A percentile compares a stretch with the other conserved stretches of the same genome.
Evolutionary conservation across 2,888 invertebrate species (phyloP).

Genomic region (Hoplodrina blanda): DNA sequence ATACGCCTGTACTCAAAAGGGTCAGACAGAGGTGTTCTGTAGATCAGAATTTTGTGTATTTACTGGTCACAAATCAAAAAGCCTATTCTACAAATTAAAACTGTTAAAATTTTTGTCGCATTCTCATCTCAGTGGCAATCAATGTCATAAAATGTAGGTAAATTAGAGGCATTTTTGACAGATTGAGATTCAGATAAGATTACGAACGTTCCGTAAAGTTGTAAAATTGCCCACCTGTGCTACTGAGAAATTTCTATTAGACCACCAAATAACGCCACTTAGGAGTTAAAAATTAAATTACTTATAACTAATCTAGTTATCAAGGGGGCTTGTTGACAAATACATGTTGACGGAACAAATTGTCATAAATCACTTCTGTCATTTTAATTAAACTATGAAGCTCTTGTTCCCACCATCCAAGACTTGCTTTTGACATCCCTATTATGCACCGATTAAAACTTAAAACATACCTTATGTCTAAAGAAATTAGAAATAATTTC

Average conservation of each 20-base stretch:
- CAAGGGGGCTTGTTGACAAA: slow-evolving; percentile 44
- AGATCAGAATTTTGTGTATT: neutral
- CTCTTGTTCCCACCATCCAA: slow-evolving; percentile 57
- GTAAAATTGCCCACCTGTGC: too few relatives aligned
- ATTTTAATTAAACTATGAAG: slow-evolving; percentile 61
- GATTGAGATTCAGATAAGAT: too few relatives aligned
- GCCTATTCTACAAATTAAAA: too few relatives aligned
- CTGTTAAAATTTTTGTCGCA: too few relatives aligned
- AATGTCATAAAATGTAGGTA: too few relatives aligned
- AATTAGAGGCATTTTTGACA: too few relatives aligned
- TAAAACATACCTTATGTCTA: neutral
- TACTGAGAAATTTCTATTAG: too few relatives aligned
- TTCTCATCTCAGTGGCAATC: too few relatives aligned
- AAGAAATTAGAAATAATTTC: slow-evolving; percentile 28
- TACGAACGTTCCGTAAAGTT: too few relatives aligned
- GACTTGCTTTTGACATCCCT: slow-evolving; percentile 55
- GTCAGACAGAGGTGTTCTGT: neutral
- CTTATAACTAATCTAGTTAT: slow-evolving; percentile 28
- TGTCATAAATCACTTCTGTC: slow-evolving; percentile 57
- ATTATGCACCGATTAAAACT: slow-evolving; percentile 37
- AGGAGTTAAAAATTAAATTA: slow-evolving; percentile 27
- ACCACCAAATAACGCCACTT: too few relatives aligned
- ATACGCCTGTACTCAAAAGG: neutral
- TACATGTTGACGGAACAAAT: slow-evolving; percentile 42
- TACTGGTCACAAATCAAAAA: too few relatives aligned